Evolutionary conservation across 2,113 vertebrate genomes (phyloP).

Genomic region (Oncorhynchus mykiss): DNA sequence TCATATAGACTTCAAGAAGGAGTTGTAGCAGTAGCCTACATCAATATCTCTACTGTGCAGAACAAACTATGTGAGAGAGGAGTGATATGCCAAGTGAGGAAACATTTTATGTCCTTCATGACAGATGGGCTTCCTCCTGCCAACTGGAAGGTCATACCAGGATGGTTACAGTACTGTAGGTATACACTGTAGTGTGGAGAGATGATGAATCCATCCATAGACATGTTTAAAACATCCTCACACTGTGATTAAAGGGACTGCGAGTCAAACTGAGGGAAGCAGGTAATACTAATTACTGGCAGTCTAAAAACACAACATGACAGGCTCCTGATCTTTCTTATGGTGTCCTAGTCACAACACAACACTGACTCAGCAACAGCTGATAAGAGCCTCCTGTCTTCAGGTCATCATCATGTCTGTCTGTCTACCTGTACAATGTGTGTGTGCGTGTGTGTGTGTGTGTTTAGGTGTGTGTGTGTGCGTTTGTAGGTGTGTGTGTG

Average conservation of each 20-base stretch:
- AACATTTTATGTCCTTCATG: background rate
- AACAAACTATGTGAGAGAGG: too few species aligned
- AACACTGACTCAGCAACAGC: slow-evolving; percentile 40
- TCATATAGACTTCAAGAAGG: background rate
- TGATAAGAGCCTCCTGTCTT: slow-evolving; percentile 51
- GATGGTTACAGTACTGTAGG: slow-evolving; percentile 20
- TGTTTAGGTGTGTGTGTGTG: background rate
- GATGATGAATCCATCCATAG: slow-evolving; percentile 30
- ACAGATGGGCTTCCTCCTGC: slow-evolving; percentile 17
- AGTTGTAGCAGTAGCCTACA: background rate
- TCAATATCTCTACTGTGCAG: background rate
- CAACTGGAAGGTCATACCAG: slow-evolving; percentile 28
- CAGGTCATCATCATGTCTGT: slow-evolving; percentile 40
- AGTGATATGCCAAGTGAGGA: background rate
- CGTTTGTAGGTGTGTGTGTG: too few species aligned
- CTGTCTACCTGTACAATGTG: slow-evolving; percentile 5
- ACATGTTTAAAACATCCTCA: background rate
- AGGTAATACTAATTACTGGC: slow-evolving; percentile 37
- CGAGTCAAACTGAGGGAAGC: background rate
- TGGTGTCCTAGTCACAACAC: slow-evolving; percentile 35
- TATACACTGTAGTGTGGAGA: slow-evolving; percentile 24
- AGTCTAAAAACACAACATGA: slow-evolving; percentile 25
- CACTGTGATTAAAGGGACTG: too few species aligned
- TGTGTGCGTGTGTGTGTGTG: background rate
- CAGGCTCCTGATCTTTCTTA: slow-evolving; percentile 16